phyloP scores from a whole-genome alignment of 2,888 invertebrate genomes.

The Eristalis arbustorum region DNA sequence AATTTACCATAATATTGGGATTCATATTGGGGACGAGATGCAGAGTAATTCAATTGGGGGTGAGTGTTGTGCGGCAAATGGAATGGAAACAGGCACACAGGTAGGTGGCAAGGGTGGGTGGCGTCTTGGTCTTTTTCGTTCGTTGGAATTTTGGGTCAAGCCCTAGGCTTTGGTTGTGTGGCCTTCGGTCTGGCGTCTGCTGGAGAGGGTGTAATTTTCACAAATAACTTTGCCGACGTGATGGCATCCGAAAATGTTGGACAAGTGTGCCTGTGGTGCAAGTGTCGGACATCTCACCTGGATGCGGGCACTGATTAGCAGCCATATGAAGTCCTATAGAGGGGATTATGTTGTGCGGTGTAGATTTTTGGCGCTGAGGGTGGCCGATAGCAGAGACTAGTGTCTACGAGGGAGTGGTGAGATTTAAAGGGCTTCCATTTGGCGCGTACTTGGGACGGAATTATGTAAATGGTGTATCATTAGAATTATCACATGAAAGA shows the following conservation, averaged over 20 bases:
- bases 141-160: slow-evolving; percentile 21
- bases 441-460: background rate
- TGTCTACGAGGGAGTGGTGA: background rate
- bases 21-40: slow-evolving; percentile 4
- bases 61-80: slow-evolving; percentile 28
- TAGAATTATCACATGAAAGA: background rate
- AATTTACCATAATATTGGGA: slow-evolving; percentile 39
- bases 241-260: background rate
- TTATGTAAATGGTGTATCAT: background rate
- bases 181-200: background rate
- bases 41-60: slow-evolving; percentile 48
- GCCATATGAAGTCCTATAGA: background rate
- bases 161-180: background rate
- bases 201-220: slow-evolving; percentile 20
- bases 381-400: background rate
- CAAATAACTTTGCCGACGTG: background rate
- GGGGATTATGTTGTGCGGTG: background rate
- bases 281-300: background rate
- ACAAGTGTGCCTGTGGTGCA: background rate
- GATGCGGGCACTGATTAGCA: background rate
- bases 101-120: background rate
- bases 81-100: slow-evolving; percentile 38
- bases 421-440: background rate
- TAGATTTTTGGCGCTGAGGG: background rate
- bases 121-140: background rate